A percentile compares a stretch with the other conserved stretches of the same genome.
Conservation (phyloP, 92 coral and sea anemone species). For the Isaurus tuberculatus region DNA sequence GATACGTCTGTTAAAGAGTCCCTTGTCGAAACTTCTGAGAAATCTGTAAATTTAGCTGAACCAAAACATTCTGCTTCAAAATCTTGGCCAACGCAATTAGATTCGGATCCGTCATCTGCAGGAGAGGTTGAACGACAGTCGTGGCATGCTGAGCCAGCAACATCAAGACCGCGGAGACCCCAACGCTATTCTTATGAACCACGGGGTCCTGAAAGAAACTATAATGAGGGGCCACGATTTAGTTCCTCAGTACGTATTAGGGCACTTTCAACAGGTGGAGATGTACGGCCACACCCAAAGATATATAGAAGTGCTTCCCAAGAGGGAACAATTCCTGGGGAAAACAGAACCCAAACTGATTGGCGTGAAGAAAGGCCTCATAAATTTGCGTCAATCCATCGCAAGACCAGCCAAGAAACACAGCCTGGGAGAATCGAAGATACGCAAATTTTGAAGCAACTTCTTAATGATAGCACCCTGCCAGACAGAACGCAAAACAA, state of each 20-base stretch:
- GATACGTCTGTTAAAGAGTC: slow-evolving; percentile 2
- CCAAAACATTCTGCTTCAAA: slow-evolving; percentile 78
- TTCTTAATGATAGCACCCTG: slow-evolving; percentile 59
- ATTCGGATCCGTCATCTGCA: slow-evolving; percentile 48
- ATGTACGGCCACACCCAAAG: slow-evolving; percentile 52
- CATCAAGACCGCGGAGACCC: slow-evolving; percentile 33
- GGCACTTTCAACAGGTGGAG: slow-evolving; percentile 60
- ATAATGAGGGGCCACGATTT: slow-evolving; percentile 12
- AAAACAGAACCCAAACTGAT: background rate
- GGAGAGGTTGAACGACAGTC: slow-evolving; percentile 70
- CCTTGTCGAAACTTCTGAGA: background rate
- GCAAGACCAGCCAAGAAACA: slow-evolving; percentile 37
- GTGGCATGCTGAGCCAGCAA: slow-evolving; percentile 76
- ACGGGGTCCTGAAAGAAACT: background rate
- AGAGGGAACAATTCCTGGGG: slow-evolving; percentile 8
- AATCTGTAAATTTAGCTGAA: slow-evolving; percentile 18
- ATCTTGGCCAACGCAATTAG: slow-evolving; percentile 82
- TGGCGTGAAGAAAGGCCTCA: slow-evolving; percentile 3
- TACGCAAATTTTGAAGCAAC: slow-evolving; percentile 72
- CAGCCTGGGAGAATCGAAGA: slow-evolving; percentile 75
- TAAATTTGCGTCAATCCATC: slow-evolving; percentile 18
- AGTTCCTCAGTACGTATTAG: slow-evolving; percentile 73
- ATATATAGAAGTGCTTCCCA: slow-evolving; percentile 69
- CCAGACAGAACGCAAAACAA: slow-evolving; percentile 40
- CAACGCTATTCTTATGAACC: slow-evolving; percentile 41